Evolutionary conservation across 2,113 vertebrate species (phyloP).

Genomic region (Beaufortia kweichowensis): DNA sequence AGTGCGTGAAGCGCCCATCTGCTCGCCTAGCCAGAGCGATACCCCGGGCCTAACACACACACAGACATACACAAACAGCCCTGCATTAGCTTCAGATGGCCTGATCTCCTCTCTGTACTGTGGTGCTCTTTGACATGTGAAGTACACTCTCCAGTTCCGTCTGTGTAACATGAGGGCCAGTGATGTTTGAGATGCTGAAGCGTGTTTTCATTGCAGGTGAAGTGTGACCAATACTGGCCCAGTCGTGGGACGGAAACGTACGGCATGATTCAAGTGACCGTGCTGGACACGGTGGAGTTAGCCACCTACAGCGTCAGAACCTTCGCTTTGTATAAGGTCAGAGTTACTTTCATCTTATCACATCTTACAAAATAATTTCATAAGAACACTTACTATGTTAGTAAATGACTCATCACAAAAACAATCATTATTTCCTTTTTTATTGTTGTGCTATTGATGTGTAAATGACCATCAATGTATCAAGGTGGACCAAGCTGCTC

Average conservation of each 20-base stretch:
- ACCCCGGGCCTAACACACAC: conserved; percentile 7
- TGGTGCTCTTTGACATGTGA: not conserved
- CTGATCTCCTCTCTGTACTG: not conserved
- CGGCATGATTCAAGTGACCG: conserved; percentile 90
- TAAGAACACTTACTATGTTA: too few species aligned
- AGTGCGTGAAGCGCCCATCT: conserved; percentile 57
- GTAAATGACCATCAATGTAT: not conserved
- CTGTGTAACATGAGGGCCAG: not conserved
- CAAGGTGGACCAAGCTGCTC: too few species aligned
- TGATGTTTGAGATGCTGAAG: not conserved
- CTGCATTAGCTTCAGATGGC: not conserved
- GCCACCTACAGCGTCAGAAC: conserved; percentile 90
- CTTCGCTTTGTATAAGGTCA: conserved; percentile 91
- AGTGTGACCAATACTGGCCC: conserved; percentile 98
- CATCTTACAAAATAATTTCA: not conserved
- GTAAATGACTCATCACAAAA: too few species aligned
- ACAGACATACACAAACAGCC: not conserved
- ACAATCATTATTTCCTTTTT: too few species aligned
- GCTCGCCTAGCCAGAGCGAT: conserved; percentile 17
- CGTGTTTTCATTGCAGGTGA: conserved; percentile 75
- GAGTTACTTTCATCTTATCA: not conserved
- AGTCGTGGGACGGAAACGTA: conserved; percentile 90
- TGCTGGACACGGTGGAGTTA: conserved; percentile 90
- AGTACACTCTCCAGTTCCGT: too few species aligned
- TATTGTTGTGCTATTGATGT: too few species aligned